phyloP scores from a whole-genome alignment of 2,888 invertebrate genomes.

The Athalia rosae region DNA sequence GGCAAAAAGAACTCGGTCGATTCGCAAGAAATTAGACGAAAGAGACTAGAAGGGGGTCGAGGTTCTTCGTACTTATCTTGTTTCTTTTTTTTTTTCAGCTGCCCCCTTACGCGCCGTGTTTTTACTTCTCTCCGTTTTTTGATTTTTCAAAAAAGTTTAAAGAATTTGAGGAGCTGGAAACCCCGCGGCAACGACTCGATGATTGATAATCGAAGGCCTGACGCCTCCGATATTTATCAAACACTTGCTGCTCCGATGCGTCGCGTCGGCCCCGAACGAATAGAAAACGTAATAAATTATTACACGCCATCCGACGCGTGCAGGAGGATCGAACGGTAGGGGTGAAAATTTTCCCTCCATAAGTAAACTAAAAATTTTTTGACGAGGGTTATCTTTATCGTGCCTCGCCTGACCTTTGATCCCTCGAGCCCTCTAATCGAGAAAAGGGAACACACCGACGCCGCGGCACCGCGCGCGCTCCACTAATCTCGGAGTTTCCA shows the following conservation, averaged over 20 bases:
- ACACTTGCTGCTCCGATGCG: slow-evolving; percentile 16
- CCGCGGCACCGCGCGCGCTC: not conserved
- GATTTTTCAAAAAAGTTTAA: not conserved
- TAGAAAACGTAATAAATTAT: slow-evolving; percentile 18
- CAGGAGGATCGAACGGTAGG: not conserved
- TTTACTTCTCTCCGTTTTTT: not conserved
- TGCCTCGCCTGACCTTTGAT: slow-evolving; percentile 26
- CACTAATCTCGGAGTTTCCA: slow-evolving; percentile 35
- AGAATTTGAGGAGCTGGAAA: not conserved
- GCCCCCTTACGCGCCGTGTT: not conserved
- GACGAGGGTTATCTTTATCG: slow-evolving; percentile 39
- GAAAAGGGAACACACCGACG: slow-evolving; percentile 15
- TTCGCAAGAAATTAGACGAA: not conserved
- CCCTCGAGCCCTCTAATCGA: slow-evolving; percentile 38
- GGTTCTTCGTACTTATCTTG: not conserved
- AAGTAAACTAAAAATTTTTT: slow-evolving; percentile 23
- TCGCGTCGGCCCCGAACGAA: not conserved
- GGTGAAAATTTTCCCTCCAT: not conserved
- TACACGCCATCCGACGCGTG: not conserved
- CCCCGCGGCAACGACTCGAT: slow-evolving; percentile 3
- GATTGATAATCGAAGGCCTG: slow-evolving; percentile 23
- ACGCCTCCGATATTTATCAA: slow-evolving; percentile 18
- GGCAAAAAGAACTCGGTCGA: not conserved
- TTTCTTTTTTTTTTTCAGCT: not conserved
- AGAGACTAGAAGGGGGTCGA: not conserved